Percentiles rank a stretch among this genome's conserved stretches.
phyloP scores from a whole-genome alignment of 2,888 invertebrate genomes.

The Microplitis deprimator region DNA sequence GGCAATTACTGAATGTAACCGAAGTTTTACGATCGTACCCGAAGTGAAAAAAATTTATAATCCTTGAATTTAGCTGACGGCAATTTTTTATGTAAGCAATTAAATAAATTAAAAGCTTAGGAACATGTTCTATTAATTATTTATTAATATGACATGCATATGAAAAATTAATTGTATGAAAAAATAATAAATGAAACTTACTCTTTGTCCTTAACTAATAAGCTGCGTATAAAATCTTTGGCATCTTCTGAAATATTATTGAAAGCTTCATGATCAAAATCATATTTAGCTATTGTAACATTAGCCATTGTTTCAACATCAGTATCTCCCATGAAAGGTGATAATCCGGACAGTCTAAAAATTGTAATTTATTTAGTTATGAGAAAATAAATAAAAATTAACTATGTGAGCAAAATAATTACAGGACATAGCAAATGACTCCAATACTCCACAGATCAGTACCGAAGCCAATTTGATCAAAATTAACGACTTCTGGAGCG shows the following conservation, averaged over 20 bases:
- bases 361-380: conserved; percentile 48
- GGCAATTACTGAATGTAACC: not conserved
- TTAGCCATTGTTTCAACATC: conserved; percentile 99
- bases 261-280: conserved; percentile 98
- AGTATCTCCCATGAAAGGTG: conserved; percentile 98
- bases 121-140: not conserved
- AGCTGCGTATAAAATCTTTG: conserved; percentile 94
- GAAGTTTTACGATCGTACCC: too few species aligned
- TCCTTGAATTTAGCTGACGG: too few species aligned
- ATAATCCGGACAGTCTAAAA: conserved; percentile 90
- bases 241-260: conserved; percentile 94
- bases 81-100: too few species aligned
- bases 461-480: conserved; percentile 94
- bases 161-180: not conserved
- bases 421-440: conserved; percentile 98
- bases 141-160: not conserved
- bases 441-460: conserved; percentile 99
- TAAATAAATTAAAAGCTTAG: too few species aligned
- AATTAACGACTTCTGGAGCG: conserved; percentile 98
- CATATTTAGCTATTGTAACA: conserved; percentile 96
- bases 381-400: not conserved
- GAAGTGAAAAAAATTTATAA: too few species aligned
- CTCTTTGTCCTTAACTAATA: conserved; percentile 93
- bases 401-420: conserved; percentile 74
- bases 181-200: conserved; percentile 73